Evolutionary conservation across 2,113 vertebrate genomes (phyloP).

Genomic region (Platycercus adscitus): DNA sequence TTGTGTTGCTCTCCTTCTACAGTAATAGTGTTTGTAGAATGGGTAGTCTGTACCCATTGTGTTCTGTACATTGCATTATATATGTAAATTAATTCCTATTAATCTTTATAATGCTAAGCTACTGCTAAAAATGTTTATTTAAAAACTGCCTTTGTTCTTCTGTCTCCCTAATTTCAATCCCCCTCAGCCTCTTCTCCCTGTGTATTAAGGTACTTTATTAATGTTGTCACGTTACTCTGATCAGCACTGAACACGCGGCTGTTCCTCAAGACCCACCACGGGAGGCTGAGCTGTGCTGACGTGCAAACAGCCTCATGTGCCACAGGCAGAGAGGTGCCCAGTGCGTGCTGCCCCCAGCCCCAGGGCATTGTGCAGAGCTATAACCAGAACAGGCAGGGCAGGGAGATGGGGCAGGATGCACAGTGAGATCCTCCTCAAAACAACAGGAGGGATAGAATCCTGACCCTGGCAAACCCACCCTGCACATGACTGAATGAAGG

Average conservation of each 20-base stretch:
- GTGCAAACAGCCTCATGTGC: neutral
- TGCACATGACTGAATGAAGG: neutral
- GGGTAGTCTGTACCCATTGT: neutral
- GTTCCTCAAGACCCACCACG: neutral
- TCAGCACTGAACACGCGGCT: slow-evolving; percentile 26
- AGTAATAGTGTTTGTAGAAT: slow-evolving; percentile 15
- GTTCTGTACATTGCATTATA: slow-evolving; percentile 48
- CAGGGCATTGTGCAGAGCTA: neutral
- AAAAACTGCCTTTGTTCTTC: slow-evolving; percentile 61
- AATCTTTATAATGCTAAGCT: slow-evolving; percentile 71
- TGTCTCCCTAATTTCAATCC: slow-evolving; percentile 67
- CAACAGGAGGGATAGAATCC: neutral
- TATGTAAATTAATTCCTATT: slow-evolving; percentile 72
- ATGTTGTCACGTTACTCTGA: slow-evolving; percentile 71
- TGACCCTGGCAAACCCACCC: neutral
- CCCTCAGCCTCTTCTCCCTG: slow-evolving; percentile 50
- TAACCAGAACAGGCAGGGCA: neutral
- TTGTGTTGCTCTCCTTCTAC: slow-evolving; percentile 7
- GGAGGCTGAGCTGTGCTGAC: neutral
- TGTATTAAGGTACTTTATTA: slow-evolving; percentile 65
- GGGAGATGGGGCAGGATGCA: neutral
- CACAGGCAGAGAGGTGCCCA: neutral
- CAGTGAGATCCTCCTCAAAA: slow-evolving; percentile 4
- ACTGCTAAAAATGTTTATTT: slow-evolving; percentile 69
- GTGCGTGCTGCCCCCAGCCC: neutral